A percentile compares a stretch with the other conserved stretches of the same genome.
These are phyloP conservation scores for Chalcis sispes DNA, from an alignment of 2,888 invertebrate genomes.

Conservation along the genomic window DNA sequence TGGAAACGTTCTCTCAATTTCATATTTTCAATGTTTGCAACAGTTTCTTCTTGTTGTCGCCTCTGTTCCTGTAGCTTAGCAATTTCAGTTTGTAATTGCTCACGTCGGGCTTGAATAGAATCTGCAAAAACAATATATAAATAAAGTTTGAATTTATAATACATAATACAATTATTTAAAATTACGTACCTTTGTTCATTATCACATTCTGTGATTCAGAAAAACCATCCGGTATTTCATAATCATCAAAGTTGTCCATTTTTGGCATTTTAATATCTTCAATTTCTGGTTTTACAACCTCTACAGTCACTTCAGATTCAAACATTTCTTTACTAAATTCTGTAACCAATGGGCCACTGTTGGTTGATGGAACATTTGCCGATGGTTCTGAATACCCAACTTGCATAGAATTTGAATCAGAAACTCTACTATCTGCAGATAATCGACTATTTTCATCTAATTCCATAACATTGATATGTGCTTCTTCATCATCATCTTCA, in stretches of 20 bases:
- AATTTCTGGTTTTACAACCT: constrained; percentile 65
- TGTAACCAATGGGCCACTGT: constrained; percentile 77
- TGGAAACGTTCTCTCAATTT: constrained; percentile 89
- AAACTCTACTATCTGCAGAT: constrained; percentile 85
- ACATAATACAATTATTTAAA: constrained; percentile 22
- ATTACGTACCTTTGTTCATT: constrained; percentile 54
- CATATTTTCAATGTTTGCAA: constrained; percentile 90
- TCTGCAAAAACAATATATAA: constrained; percentile 63
- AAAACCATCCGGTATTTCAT: constrained; percentile 48
- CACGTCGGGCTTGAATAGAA: constrained; percentile 81
- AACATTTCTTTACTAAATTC: constrained; percentile 82
- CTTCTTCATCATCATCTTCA: constrained; percentile 87
- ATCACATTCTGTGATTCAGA: constrained; percentile 53
- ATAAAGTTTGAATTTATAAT: constrained; percentile 38
- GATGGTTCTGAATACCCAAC: constrained; percentile 69
- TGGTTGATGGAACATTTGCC: constrained; percentile 58
- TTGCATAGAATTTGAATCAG: constrained; percentile 82
- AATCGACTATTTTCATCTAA: constrained; percentile 87
- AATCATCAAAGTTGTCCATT: constrained; percentile 52
- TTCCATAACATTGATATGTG: constrained; percentile 84
- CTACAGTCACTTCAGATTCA: constrained; percentile 65
- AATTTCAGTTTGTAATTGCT: constrained; percentile 85
- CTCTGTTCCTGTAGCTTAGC: constrained; percentile 85
- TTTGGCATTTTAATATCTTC: constrained; percentile 59
- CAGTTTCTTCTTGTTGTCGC: constrained; percentile 88